Conservation (phyloP, 2,888 invertebrate species). For the Drosophila phalerata region DNA sequence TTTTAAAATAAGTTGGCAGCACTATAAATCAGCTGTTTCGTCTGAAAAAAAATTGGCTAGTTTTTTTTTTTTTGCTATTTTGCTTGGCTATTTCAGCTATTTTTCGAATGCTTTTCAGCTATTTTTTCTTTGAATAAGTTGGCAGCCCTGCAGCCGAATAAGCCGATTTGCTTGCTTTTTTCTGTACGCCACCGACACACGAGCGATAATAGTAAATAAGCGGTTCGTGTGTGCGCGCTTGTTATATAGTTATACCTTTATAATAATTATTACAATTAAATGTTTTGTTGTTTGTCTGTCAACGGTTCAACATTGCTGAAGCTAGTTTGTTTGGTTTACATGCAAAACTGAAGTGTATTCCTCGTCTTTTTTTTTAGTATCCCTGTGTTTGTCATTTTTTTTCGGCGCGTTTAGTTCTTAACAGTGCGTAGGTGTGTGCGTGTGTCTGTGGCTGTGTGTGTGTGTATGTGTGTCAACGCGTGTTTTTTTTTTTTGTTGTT, state of each 20-base stretch:
- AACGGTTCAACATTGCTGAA: conserved; percentile 1
- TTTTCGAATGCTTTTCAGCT: too few species aligned
- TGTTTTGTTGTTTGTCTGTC: conserved; percentile 12
- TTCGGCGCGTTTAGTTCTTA: conserved; percentile 41
- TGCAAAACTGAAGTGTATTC: conserved; percentile 20
- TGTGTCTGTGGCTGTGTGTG: conserved; percentile 15
- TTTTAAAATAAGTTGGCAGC: too few species aligned
- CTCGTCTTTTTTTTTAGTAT: conserved; percentile 12
- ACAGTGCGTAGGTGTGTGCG: conserved; percentile 42
- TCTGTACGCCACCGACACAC: conserved; percentile 10
- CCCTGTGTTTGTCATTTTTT: conserved; percentile 29
- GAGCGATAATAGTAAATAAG: conserved; percentile 52
- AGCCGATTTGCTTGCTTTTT: too few species aligned
- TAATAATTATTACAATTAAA: conserved; percentile 8
- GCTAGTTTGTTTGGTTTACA: conserved; percentile 12
- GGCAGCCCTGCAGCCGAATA: too few species aligned
- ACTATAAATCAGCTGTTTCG: too few species aligned
- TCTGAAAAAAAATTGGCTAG: too few species aligned
- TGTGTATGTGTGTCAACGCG: conserved; percentile 34
- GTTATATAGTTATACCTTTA: conserved; percentile 30
- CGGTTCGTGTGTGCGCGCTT: conserved; percentile 54
- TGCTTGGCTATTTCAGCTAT: too few species aligned
- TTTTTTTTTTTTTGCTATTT: too few species aligned
- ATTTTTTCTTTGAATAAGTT: too few species aligned
- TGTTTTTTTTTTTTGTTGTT: conserved; percentile 46